Percentiles rank a stretch among this genome's conserved stretches.
Evolutionary conservation across 2,113 vertebrate species (phyloP).

Genomic region (Limanda limanda): DNA sequence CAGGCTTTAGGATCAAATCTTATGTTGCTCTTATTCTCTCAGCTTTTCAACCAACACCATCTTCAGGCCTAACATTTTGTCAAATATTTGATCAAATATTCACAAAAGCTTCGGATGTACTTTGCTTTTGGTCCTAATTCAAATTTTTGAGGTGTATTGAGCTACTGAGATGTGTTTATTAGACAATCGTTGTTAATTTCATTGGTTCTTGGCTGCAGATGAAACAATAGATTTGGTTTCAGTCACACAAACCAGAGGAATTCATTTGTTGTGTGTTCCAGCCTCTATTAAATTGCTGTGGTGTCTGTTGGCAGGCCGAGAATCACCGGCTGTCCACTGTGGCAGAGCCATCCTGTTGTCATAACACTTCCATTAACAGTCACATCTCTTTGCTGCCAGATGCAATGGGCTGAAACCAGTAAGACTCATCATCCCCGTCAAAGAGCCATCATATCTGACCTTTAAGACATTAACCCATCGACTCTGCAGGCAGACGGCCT

Average conservation of each 20-base stretch:
- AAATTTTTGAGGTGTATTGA: too few relatives aligned
- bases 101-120: too few relatives aligned
- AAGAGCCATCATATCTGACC: constrained; percentile 61
- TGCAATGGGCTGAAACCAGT: constrained; percentile 61
- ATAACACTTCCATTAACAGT: constrained; percentile 70
- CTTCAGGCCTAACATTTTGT: too few relatives aligned
- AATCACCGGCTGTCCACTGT: constrained; percentile 43
- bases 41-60: too few relatives aligned
- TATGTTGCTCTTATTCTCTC: too few relatives aligned
- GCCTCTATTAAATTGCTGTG: constrained; percentile 26
- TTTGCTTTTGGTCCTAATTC: too few relatives aligned
- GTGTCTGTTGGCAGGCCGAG: constrained; percentile 40
- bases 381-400: constrained; percentile 48
- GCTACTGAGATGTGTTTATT: neutral
- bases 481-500: constrained; percentile 37
- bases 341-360: constrained; percentile 62
- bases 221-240: constrained; percentile 14
- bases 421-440: constrained; percentile 51
- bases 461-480: constrained; percentile 52
- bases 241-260: neutral
- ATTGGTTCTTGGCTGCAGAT: constrained; percentile 14
- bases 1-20: too few relatives aligned
- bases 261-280: constrained; percentile 7
- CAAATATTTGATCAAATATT: too few relatives aligned
- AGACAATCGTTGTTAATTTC: neutral